Percentiles rank a stretch among this genome's conserved stretches.
These are phyloP conservation scores for Lumbricus terrestris DNA, from an alignment of 2,888 invertebrate species.

Conservation along the genomic window DNA sequence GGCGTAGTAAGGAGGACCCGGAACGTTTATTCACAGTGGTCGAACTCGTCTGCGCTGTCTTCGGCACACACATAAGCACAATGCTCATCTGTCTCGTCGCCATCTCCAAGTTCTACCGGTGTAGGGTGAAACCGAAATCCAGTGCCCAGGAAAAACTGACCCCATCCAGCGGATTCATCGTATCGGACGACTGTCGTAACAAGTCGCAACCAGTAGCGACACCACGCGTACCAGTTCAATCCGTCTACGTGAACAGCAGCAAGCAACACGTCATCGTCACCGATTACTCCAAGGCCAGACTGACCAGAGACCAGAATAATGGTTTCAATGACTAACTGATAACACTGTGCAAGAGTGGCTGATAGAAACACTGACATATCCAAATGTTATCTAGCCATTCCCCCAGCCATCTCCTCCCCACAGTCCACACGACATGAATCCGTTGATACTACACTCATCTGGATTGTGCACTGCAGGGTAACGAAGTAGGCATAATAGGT, in stretches of 20 bases:
- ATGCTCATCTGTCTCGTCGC: slow-evolving; percentile 48
- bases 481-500: neutral
- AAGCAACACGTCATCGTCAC: neutral
- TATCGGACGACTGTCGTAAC: neutral
- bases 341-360: neutral
- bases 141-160: neutral
- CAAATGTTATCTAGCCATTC: neutral
- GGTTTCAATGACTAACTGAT: neutral
- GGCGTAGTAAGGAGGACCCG: neutral
- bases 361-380: neutral
- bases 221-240: neutral
- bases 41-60: slow-evolving; percentile 55
- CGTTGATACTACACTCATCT: neutral
- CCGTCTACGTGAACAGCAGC: neutral
- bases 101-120: slow-evolving; percentile 3
- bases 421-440: neutral
- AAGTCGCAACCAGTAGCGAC: neutral
- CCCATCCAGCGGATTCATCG: neutral
- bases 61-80: slow-evolving; percentile 55
- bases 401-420: neutral
- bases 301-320: neutral
- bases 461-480: neutral
- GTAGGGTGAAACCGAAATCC: neutral
- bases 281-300: neutral
- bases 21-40: slow-evolving; percentile 46